Conservation (phyloP, 2,113 vertebrate genomes). For the Ailuropoda melanoleuca region DNA sequence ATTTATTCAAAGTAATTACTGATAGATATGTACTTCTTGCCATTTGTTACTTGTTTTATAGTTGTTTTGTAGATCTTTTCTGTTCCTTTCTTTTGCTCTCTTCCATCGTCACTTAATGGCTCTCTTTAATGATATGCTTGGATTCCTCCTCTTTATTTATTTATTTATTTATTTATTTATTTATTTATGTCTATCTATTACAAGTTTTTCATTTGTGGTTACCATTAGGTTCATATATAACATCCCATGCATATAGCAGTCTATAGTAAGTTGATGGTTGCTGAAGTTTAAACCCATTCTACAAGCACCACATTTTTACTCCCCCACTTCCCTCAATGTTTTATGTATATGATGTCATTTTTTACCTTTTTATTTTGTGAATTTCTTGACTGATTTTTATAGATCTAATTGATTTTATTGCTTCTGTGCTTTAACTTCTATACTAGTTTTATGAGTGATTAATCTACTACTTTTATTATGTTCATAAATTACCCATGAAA, state of each 20-base stretch:
- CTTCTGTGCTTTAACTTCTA: neutral
- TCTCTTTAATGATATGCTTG: neutral
- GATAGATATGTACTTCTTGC: neutral
- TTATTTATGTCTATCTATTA: neutral
- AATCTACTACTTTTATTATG: neutral
- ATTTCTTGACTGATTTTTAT: neutral
- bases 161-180: no score
- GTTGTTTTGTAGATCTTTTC: neutral
- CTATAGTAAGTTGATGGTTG: neutral
- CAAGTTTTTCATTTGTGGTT: neutral
- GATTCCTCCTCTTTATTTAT: neutral
- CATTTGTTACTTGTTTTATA: neutral
- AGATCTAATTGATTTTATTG: neutral
- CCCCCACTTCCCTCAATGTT: neutral
- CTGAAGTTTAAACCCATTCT: neutral
- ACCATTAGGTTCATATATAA: neutral
- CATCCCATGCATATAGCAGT: neutral
- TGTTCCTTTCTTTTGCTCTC: neutral
- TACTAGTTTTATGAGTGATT: neutral
- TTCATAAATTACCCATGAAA: neutral
- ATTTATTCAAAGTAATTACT: neutral
- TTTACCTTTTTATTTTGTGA: neutral
- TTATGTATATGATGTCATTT: neutral
- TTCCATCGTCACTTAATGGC: neutral
- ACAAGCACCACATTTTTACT: neutral